Conservation (phyloP, 2,797 vertebrate genomes). For the Halcyon badia region DNA sequence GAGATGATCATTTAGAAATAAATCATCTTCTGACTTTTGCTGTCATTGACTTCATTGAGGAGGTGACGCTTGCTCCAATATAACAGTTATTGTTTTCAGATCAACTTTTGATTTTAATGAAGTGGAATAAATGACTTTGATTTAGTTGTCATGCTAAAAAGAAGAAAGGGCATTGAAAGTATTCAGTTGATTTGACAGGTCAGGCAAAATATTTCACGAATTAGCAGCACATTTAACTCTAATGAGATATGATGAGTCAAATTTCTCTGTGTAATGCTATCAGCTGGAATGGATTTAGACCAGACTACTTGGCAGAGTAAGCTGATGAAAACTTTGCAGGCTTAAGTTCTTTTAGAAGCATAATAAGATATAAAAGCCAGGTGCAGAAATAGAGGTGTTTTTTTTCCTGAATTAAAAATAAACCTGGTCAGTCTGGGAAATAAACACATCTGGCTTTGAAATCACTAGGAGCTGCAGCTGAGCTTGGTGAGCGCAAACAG, state of each 20-base stretch:
- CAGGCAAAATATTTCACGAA: slow-evolving; percentile 19
- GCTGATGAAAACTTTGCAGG: background rate
- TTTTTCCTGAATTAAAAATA: background rate
- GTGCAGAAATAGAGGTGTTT: background rate
- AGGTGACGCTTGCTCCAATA: background rate
- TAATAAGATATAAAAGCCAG: background rate
- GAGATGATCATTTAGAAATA: accelerated
- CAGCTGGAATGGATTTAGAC: background rate
- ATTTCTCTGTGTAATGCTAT: background rate
- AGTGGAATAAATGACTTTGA: background rate
- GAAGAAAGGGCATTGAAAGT: background rate
- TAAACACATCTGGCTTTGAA: background rate
- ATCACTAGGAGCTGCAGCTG: background rate
- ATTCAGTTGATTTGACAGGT: background rate
- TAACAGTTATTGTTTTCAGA: background rate
- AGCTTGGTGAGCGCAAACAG: background rate
- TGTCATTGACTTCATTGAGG: background rate
- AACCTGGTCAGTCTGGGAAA: background rate
- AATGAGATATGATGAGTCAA: background rate
- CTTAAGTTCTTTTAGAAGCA: background rate
- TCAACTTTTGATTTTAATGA: background rate
- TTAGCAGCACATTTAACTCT: background rate
- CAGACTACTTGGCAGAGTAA: background rate
- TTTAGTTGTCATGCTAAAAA: background rate
- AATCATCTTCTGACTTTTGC: background rate